A percentile compares a stretch with the other conserved stretches of the same genome.
phyloP scores from a whole-genome alignment of 2,888 invertebrate species.

The Trichopria drosophilae region DNA sequence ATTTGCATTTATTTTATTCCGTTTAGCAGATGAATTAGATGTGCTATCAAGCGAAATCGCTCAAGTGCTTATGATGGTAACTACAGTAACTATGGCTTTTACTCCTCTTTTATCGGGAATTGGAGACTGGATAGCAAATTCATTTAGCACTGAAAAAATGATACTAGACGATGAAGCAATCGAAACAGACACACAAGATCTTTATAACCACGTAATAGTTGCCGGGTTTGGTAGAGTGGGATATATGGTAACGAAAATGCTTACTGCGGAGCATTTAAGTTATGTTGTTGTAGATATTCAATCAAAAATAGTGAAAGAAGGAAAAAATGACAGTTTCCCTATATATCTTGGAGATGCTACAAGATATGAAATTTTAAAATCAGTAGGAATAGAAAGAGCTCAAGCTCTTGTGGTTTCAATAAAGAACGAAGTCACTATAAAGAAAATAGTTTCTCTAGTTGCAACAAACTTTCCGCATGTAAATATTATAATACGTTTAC shows the following conservation, averaged over 20 bases:
- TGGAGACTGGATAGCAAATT: constrained; percentile 13
- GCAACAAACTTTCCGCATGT: constrained; percentile 16
- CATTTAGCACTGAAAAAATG: constrained; percentile 9
- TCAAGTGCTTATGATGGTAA: constrained; percentile 12
- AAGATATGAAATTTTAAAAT: constrained; percentile 10
- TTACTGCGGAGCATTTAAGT: constrained; percentile 9
- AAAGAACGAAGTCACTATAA: constrained; percentile 15
- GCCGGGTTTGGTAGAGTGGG: constrained; percentile 17
- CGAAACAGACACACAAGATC: constrained; percentile 11
- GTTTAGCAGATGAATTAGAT: constrained; percentile 10
- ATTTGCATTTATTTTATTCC: constrained; percentile 19
- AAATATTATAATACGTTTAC: constrained; percentile 14
- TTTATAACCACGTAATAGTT: constrained; percentile 14
- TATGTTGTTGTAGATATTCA: constrained; percentile 12
- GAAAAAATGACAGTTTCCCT: constrained; percentile 11
- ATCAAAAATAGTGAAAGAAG: constrained; percentile 10
- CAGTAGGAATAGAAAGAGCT: constrained; percentile 14
- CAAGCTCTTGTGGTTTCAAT: constrained; percentile 11
- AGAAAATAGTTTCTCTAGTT: constrained; percentile 11
- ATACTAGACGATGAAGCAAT: constrained; percentile 11
- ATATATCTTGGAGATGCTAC: constrained; percentile 11
- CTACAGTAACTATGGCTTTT: constrained; percentile 16
- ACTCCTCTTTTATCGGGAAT: constrained; percentile 14
- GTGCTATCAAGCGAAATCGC: constrained; percentile 5
- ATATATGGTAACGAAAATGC: constrained; percentile 9